Base-by-base conservation (phyloP, 2,797 vertebrate genomes). In the Schizopygopsis malacanthus region DNA sequence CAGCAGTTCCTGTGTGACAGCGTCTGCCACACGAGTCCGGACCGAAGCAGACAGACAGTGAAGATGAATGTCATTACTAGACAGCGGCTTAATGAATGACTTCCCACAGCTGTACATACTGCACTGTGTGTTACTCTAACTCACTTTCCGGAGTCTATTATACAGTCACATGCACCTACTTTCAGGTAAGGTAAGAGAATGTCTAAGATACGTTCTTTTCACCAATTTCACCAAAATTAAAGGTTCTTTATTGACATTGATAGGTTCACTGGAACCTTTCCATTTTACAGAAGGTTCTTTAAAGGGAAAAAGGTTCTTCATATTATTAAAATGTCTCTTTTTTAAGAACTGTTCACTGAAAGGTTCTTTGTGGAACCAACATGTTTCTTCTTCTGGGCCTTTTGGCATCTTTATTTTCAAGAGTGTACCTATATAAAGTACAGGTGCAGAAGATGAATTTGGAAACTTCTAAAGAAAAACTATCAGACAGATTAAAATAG, bases 61-160 rank as follows among this genome's bases (percentile, higher is more conserved):
- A 12, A 33, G 54, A 41, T 65, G 85, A 79, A 83, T 83, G 89
- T 84, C 10, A 50, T 84, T 83, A 90, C 86, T 89, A 91, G 92
- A 92, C 92, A 91, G 84, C 54, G 77, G 79, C 84, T 89, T 87
- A 92, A 94, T 94, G 89, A 94, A 94, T 93, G 89, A 93, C 93
- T 93, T 95, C 92, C 92, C 91, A 88, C 93, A 95, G 93, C 93
- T 95, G 94, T 88, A 88, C 82, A 61, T 82, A 84, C 81, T 73
- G 72, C 3, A 2, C 28, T 3, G 6, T 33, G 61, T 65, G 28
- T 16, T 33, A 65, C 13, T 33, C 61, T 33, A 37, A 37, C 72
- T 54, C 6, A n/a, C 54, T 12, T 56, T 54, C 22, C 10, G 6
- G 37, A 70, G 45, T 52, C 18, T 59, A 10, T 83, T n/a, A n/a